phyloP scores from a whole-genome alignment of 2,888 invertebrate genomes.

The Zelleria hepariella region DNA sequence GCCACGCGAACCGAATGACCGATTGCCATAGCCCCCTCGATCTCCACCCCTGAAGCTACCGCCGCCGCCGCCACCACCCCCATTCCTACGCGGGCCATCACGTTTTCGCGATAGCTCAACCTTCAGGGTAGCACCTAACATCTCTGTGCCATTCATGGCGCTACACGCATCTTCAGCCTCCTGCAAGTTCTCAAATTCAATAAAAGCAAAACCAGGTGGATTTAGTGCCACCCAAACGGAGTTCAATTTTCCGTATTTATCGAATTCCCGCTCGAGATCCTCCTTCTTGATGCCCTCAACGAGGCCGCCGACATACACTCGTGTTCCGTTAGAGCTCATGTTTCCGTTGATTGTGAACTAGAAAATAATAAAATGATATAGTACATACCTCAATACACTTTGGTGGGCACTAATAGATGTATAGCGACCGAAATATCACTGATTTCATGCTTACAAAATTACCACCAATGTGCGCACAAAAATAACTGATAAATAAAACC shows the following conservation, averaged over 20 bases:
- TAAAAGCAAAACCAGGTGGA: slow-evolving; percentile 95
- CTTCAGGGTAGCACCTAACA: slow-evolving; percentile 88
- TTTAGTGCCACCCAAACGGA: slow-evolving; percentile 95
- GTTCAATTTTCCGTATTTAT: slow-evolving; percentile 92
- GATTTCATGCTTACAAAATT: not conserved
- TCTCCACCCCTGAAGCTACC: slow-evolving; percentile 57
- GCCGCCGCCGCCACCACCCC: slow-evolving; percentile 69
- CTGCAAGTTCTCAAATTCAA: slow-evolving; percentile 90
- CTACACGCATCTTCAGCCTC: slow-evolving; percentile 93
- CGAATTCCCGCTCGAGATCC: slow-evolving; percentile 91
- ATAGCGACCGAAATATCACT: not conserved
- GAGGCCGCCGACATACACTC: slow-evolving; percentile 92
- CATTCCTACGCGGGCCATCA: slow-evolving; percentile 78
- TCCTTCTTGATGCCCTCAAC: slow-evolving; percentile 92
- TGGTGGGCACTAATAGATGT: not conserved
- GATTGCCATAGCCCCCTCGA: slow-evolving; percentile 57
- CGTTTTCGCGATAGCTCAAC: slow-evolving; percentile 90
- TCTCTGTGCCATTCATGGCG: slow-evolving; percentile 88
- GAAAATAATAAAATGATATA: slow-evolving; percentile 10
- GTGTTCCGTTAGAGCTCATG: slow-evolving; percentile 74
- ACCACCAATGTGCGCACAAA: not conserved
- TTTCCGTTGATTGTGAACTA: slow-evolving; percentile 18
- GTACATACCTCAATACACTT: not conserved
- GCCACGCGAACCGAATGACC: slow-evolving; percentile 56
- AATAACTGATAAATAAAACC: not conserved